Percentiles rank a stretch among this genome's conserved stretches.
Evolutionary conservation across 2,888 invertebrate genomes (phyloP).

Genomic region (Orchesellides sinensis): DNA sequence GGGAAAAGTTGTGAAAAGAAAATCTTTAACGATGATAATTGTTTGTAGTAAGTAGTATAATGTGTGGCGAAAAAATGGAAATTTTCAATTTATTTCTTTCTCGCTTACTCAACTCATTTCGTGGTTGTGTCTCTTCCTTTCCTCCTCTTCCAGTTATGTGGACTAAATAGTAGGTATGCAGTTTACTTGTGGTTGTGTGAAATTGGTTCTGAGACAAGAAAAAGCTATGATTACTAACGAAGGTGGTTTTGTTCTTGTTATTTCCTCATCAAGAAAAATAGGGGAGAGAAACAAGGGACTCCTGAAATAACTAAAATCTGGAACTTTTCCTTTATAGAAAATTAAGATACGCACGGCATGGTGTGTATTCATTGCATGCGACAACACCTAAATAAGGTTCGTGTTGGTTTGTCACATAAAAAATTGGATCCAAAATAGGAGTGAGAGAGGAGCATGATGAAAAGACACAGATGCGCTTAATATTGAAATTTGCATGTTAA

Average conservation of each 20-base stretch:
- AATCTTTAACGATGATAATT: conserved; percentile 16
- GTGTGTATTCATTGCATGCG: not conserved
- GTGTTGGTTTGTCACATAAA: conserved; percentile 22
- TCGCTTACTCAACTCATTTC: conserved; percentile 31
- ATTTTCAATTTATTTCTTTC: conserved; percentile 38
- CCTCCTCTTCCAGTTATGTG: not conserved
- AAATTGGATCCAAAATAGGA: conserved; percentile 51
- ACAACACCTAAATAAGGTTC: not conserved
- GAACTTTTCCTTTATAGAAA: no score
- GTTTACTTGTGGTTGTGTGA: conserved; percentile 17
- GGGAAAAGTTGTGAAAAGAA: conserved; percentile 1
- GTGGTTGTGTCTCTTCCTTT: not conserved
- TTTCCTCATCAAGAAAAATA: conserved; percentile 32
- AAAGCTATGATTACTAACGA: conserved; percentile 19
- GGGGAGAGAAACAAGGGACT: not conserved
- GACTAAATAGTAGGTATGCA: not conserved
- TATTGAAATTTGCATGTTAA: conserved; percentile 70
- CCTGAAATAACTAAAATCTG: not conserved
- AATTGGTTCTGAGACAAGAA: conserved; percentile 27
- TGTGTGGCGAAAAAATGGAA: conserved; percentile 22
- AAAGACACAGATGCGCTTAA: conserved; percentile 63
- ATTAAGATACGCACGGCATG: not conserved
- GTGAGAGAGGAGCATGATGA: conserved; percentile 35
- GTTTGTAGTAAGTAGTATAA: conserved; percentile 4
- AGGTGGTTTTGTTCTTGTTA: conserved; percentile 17